These are phyloP conservation scores for Idaea dimidiata DNA, from an alignment of 2,888 invertebrate species.

Conservation along the genomic window DNA sequence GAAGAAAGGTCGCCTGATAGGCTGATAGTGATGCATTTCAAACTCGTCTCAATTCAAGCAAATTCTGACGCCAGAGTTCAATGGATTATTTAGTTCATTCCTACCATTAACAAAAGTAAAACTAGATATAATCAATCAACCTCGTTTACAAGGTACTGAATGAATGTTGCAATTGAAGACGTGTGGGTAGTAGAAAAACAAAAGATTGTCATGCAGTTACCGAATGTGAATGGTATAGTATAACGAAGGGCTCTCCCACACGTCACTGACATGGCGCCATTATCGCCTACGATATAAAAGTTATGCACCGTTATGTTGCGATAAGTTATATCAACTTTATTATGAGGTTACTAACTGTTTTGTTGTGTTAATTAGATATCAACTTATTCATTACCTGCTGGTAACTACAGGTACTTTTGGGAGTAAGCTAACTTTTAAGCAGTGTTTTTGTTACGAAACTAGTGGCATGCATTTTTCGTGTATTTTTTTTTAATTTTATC, in stretches of 20 bases:
- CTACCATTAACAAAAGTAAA: neutral
- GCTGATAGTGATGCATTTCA: too few species aligned
- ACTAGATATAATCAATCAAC: neutral
- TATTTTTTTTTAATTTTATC: too few species aligned
- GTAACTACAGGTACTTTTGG: neutral
- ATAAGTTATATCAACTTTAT: conserved; percentile 1
- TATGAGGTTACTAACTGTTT: neutral
- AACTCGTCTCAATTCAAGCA: too few species aligned
- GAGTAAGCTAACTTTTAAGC: too few species aligned
- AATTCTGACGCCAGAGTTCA: too few species aligned
- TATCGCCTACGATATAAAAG: conserved; percentile 41
- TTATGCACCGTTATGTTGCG: conserved; percentile 20
- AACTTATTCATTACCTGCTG: neutral
- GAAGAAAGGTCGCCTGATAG: too few species aligned
- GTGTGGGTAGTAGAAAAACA: conserved; percentile 5
- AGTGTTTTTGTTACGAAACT: too few species aligned
- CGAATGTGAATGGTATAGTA: conserved; percentile 19
- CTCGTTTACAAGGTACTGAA: neutral
- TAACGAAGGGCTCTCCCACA: conserved; percentile 45
- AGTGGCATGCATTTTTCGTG: too few species aligned
- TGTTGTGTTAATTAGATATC: neutral
- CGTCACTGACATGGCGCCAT: conserved; percentile 40
- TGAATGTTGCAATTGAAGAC: neutral
- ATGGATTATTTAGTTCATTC: too few species aligned
- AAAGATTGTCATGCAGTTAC: conserved; percentile 2